Base-by-base conservation (phyloP, 1,140 invertebrate species). In the Stegodyphus dumicola region DNA sequence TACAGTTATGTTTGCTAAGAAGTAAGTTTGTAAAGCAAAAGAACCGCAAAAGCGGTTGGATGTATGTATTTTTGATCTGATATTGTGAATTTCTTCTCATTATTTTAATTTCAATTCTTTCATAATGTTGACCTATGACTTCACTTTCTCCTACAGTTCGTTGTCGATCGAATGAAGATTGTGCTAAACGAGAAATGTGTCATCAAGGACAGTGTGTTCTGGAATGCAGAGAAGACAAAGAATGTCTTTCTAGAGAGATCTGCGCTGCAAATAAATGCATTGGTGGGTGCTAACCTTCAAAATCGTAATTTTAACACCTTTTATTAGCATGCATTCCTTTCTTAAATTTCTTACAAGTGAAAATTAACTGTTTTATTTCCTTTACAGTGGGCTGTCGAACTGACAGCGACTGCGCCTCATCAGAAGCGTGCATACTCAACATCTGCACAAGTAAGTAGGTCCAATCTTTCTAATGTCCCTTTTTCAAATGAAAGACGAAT, bases 131-230 rank as follows among this genome's bases (percentile, higher is more conserved):
- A 33, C 33, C 33, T 1, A 33, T 1, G 1, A 33, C 3, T 33
- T 33, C 15, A 2, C 5, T 60, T 60, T 9, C 48, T 7, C 15
- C 17, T 64, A 11, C 51, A 86, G 81, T 88, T 54, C 93, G 94
- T 6, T 97, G 96, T 90, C 92, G 94, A 88, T 92, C 94, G 18
- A 93, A 96, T 88, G 93, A 93, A 83, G 96, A 97, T 90, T 98
- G 96, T 90, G 93, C 92, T 69, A 89, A 93, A 5, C 92, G 92
- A 6, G 95, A 97, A 90, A 92, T 95, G 88, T 98, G 96, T 89
- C 90, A 94, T 17, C 93, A 94, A 88, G 95, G 95, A 0, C 95
- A 97, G 90, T 98, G 96, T 90, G 73, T 89, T 6, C 70, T 87
- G 52, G 86, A 86, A 13, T 89, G 88, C 66, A 56, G 80, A 65